Base-by-base conservation (phyloP, 2,113 vertebrate species). In the Balaeniceps rex region DNA sequence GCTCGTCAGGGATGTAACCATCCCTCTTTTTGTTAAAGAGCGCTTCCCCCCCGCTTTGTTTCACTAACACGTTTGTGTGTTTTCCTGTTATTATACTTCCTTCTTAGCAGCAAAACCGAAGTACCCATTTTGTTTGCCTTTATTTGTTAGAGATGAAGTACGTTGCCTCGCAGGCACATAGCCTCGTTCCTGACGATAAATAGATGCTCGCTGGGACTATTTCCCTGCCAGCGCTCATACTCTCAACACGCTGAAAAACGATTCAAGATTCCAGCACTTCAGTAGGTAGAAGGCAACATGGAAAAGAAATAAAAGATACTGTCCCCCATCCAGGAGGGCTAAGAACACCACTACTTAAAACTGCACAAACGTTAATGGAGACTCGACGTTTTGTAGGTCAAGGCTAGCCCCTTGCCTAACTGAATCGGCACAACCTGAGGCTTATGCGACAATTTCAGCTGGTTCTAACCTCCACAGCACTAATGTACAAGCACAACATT, bases 81-180 rank as follows among this genome's bases (percentile, higher is more conserved):
- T 91, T 91, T 78, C 69, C 70, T 84, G 46, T 88, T 94, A 8
- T 5, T 28, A 2, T 10, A 33, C 6, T 23, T 75, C 28, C 47
- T 86, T 44, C 79, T 51, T 88, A 66, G 78, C 69, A 68, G 61
- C 65, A 84, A 88, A 83, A 52, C 47, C 26, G 2, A 66, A 69
- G 65, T 38, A 81, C 80, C n/a, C 49, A 31, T 58, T 89, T 70
- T 46, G n/a, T 75, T 93, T 89, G 68, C 76, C 60, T 63, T 54
- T 2, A 4, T 83, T 91, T 76, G 72, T 81, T 84, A 47, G 51
- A 49, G 60, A 49, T 44, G 6, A 81, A 54, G 60, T 31, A 34
- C 0, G 2, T 36, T 66, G 58, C 81, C 68, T 54, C 0, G 4
- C 58, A 88, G 42, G 60, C 46, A 25, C 26, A 4, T 12, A 11